Evolutionary conservation across 2,888 invertebrate genomes (phyloP).

Genomic region (Creontiades dilutus): DNA sequence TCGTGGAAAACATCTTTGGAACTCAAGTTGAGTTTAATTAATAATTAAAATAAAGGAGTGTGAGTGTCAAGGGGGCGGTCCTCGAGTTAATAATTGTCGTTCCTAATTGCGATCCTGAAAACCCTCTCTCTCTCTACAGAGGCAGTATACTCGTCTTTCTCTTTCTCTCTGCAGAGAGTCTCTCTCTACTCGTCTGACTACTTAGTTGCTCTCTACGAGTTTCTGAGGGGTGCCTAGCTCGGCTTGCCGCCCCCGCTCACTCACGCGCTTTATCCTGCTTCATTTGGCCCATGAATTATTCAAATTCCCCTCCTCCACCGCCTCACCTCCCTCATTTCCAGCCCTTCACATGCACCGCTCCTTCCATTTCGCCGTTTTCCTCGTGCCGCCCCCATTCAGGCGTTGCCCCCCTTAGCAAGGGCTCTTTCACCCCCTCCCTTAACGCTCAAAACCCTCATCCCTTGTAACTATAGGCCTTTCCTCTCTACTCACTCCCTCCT

Average conservation of each 20-base stretch:
- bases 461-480: conserved; percentile 50
- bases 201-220: conserved; percentile 42
- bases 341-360: conserved; percentile 63
- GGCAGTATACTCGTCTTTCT: not conserved
- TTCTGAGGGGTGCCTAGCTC: conserved; percentile 42
- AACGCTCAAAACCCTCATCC: not conserved
- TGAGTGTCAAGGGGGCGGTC: conserved; percentile 66
- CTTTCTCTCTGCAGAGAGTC: not conserved
- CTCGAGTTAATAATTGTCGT: conserved; percentile 73
- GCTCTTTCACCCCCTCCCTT: not conserved
- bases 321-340: not conserved
- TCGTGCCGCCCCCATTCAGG: not conserved
- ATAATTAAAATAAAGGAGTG: conserved; percentile 70
- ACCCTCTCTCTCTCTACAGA: conserved; percentile 2
- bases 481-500: conserved; percentile 68
- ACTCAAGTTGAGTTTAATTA: conserved; percentile 68
- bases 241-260: conserved; percentile 32
- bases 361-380: conserved; percentile 54
- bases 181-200: conserved; percentile 25
- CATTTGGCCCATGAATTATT: conserved; percentile 75
- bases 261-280: conserved; percentile 72
- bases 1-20: conserved; percentile 58
- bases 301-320: conserved; percentile 70
- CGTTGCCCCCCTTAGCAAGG: not conserved
- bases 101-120: conserved; percentile 72